Evolutionary conservation across 2,888 invertebrate species (phyloP).

Genomic region (Apamea sordens): DNA sequence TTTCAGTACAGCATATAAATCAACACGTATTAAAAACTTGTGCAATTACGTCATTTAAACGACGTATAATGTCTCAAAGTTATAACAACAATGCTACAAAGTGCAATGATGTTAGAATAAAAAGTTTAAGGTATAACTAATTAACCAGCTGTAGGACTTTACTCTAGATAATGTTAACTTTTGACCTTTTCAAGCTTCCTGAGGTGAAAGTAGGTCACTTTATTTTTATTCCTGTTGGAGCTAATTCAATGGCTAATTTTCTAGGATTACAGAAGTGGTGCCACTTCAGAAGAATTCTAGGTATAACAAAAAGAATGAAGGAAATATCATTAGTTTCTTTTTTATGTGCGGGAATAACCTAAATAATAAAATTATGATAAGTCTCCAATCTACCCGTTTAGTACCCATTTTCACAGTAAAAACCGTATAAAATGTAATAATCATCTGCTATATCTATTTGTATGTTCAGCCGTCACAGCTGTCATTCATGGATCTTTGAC

Average conservation of each 20-base stretch:
- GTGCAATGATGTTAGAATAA: neutral
- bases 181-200: neutral
- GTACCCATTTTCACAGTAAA: too few species aligned
- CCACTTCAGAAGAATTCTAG: neutral
- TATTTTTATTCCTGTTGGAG: neutral
- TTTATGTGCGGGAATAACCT: too few species aligned
- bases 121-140: neutral
- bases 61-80: constrained; percentile 7
- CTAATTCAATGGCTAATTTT: too few species aligned
- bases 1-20: constrained; percentile 7
- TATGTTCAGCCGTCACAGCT: too few species aligned
- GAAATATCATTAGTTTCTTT: too few species aligned
- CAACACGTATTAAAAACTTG: constrained; percentile 18
- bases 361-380: too few species aligned
- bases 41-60: constrained; percentile 7
- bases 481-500: too few species aligned
- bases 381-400: too few species aligned
- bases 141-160: neutral
- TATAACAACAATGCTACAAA: neutral
- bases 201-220: neutral
- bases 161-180: neutral
- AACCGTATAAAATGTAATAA: too few species aligned
- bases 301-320: neutral
- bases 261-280: neutral
- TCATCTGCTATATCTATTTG: too few species aligned